Base-by-base conservation (phyloP, 1,140 invertebrate species). In the Aphelinus atriplicis region DNA sequence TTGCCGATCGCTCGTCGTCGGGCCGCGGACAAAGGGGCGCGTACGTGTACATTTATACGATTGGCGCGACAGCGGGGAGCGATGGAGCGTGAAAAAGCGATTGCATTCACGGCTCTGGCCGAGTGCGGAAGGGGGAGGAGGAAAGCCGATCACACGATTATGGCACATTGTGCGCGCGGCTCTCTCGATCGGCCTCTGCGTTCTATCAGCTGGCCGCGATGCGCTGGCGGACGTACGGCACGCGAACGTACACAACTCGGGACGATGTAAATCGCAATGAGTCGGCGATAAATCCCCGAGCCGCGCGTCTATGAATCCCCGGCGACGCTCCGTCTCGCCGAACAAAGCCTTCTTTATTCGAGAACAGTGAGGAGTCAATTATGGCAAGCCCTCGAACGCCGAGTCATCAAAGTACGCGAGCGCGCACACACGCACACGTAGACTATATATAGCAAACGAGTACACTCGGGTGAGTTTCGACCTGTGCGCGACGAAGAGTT, bases 221-320 rank as follows among this genome's bases (percentile, higher is more conserved):
- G 26, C 26, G 26, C 26, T 26, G 26, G 26, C 26, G 26, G 26
- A 26, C 26, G 26, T 26, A 26, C 26, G 26, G 26, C 26, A 26
- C 26, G 26, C 26, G 26, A 26, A 0, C 26, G 26, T 26, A 26
- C 26, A 26, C 26, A 26, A 26, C 26, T 26, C 1, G 43, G 56
- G 57, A 61, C 56, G 45, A 70, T 60, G 57, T 70, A 70, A 70
- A 70, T 63, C 48, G 61, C 46, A 63, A 53, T 70, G 68, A 62
- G 57, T 61, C 1, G 7, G 50, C 68, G 58, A 51, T 62, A 70
- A 55, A 61, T 70, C 7, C 51, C 7, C 26, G 26, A 26, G 26
- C 26, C 26, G 26, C 26, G 26, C 26, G 26, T n/a, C 64, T 9
- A 43, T 5, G 56, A 70, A 69, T n/a, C 45, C 51, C 51, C 50